A percentile compares a stretch with the other conserved stretches of the same genome.
These are phyloP conservation scores for Oreochromis grahami DNA, from an alignment of 2,797 vertebrate genomes.

Conservation along the genomic window DNA sequence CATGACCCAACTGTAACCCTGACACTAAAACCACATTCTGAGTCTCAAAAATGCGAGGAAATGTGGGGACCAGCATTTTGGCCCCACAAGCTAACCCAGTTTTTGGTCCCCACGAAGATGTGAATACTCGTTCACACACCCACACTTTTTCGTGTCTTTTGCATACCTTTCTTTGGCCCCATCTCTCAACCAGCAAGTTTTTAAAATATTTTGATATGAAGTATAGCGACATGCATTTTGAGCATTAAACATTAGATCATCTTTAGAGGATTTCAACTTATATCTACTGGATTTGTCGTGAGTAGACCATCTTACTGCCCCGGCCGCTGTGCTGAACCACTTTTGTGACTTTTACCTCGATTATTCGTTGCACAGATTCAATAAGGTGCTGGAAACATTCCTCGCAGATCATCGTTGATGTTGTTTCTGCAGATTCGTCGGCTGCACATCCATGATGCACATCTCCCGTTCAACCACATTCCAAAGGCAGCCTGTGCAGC, in stretches of 20 bases:
- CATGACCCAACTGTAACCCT: neutral
- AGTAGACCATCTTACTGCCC: neutral
- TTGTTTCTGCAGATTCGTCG: neutral
- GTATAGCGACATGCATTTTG: neutral
- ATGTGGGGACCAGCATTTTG: fast-evolving
- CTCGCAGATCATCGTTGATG: neutral
- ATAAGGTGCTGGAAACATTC: neutral
- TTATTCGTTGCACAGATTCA: neutral
- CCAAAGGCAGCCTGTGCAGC: neutral
- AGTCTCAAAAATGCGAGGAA: neutral
- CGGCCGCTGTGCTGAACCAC: neutral
- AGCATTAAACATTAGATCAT: neutral
- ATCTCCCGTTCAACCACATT: neutral
- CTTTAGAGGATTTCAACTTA: neutral
- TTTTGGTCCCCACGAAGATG: neutral
- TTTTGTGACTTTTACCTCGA: neutral
- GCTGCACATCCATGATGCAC: neutral
- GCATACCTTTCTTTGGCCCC: too few relatives aligned
- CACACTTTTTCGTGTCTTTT: neutral
- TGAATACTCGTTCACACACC: neutral
- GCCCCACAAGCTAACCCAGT: neutral
- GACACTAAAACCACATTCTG: neutral
- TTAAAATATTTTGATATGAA: too few relatives aligned
- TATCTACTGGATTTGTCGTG: neutral
- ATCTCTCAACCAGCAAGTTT: too few relatives aligned